Evolutionary conservation across 2,888 invertebrate species (phyloP).

Genomic region (Amblyteles armatorius): DNA sequence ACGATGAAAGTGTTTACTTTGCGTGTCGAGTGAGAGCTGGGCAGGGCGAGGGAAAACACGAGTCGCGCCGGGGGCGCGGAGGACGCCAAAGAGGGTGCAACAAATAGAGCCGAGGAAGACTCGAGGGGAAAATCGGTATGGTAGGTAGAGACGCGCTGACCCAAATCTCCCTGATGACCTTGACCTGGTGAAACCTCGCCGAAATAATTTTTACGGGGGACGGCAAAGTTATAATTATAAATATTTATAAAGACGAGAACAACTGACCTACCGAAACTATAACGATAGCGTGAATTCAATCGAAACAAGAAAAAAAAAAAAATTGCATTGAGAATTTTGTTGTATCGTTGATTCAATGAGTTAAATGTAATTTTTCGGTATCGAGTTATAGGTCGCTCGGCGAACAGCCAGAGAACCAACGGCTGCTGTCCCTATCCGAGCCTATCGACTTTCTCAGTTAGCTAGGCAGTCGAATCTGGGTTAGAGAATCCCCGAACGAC

Average conservation of each 20-base stretch:
- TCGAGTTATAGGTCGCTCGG: background rate
- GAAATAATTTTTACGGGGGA: background rate
- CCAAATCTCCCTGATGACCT: constrained; percentile 29
- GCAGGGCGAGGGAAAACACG: constrained; percentile 6
- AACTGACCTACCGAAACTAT: no score
- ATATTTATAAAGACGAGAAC: no score
- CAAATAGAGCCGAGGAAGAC: constrained; percentile 19
- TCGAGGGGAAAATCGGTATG: constrained; percentile 42
- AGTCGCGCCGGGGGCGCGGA: background rate
- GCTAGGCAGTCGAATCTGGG: constrained; percentile 62
- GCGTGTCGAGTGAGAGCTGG: constrained; percentile 13
- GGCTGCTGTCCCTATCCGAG: constrained; percentile 18
- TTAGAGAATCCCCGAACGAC: constrained; percentile 64
- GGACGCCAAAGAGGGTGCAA: constrained; percentile 21
- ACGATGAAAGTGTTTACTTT: constrained; percentile 3
- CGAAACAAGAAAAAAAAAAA: no score
- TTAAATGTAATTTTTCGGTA: background rate
- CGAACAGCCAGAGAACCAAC: background rate
- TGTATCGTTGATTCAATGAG: no score
- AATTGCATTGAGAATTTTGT: no score
- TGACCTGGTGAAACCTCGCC: constrained; percentile 26
- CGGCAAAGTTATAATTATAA: background rate
- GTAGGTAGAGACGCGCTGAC: constrained; percentile 17
- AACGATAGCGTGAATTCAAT: no score
- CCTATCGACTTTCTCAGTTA: constrained; percentile 61